Base-by-base conservation (phyloP, 2,797 vertebrate species). In the Sparidentex hasta region DNA sequence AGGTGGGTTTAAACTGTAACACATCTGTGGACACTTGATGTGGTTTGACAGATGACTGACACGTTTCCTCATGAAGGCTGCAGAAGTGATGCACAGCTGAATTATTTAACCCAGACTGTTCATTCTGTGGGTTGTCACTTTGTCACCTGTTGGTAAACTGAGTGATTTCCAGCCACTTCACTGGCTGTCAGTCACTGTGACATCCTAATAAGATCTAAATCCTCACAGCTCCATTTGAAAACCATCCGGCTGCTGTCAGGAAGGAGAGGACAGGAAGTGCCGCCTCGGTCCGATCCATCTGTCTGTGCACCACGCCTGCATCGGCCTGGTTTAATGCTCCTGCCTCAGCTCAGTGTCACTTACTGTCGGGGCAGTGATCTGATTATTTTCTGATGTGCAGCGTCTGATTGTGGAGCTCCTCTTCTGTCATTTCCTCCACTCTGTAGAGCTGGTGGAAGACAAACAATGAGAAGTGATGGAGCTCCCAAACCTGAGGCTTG, bases 131-230 rank as follows among this genome's bases (percentile, higher is more conserved):
- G 5, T 33, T 82, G 64, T 61, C 70, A 14, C 51, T 25, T 69
- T 76, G 58, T 79, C 54, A 57, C 70, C 68, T 21, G 61, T 57
- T 64, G 73, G 14, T 62, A 74, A 80, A 77, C 50, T 48, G 64
- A 83, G 27, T 68, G 72, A 74, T 82, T 82, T 82, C 38, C 29
- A 78, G 46, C 67, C 48, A 58, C 63, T 54, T 70, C 56, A n/a
- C 48, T 25, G 48, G 38, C 81, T 78, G 77, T 74, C 69, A 74
- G 68, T 79, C 51, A 52, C 76, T 41, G 55, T 55, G 44, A 73
- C 81, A 63, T 74, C 43, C 63, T 25, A 80, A 67, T 76, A 57
- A 25, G 20, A 76, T 87, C 74, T 68, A 76, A 81, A 81, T 78
- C 62, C 61, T 41, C 4, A 23, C 18, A 64, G 50, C 52, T 80